Base-by-base conservation (phyloP, 2,888 invertebrate genomes). In the Mesoligia furuncula region DNA sequence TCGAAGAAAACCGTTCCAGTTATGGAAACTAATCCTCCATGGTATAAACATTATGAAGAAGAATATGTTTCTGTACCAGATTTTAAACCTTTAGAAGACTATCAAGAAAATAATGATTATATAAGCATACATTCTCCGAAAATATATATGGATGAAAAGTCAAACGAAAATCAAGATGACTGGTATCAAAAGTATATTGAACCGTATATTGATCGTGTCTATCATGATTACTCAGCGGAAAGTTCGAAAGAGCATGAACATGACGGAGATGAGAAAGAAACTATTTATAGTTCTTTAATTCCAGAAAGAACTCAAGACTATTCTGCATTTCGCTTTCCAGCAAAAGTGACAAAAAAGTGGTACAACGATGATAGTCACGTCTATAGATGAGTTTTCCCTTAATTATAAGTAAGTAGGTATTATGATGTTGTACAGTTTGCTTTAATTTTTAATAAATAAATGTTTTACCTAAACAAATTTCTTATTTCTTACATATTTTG, bases 371-470 rank as follows among this genome's bases (percentile, higher is more conserved):
- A 66, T 7, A 75, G 69, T 75, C 64, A 67, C 2, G 64, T 71
- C 13, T 54, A 77, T 62, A 85, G 83, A 69, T 79, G n/a, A 73
- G 2, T 74, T 66, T 15, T 51, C 27, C 15, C 27, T 31, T 48
- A 4, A 39, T 65, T 51, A 64, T 27, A 57, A 54, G 48, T 71
- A 67, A 27, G 15, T 62, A 62, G 2, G 24, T 79, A 76, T 62
- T 79, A 85, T 51, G 54, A 70, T 64, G 20, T 72, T 84, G 85
- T 85, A 84, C 84, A 85, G 84, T 75, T 73, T 66, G 42, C 70
- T 76, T 73, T 64, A 76, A 65, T 70, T 70, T 54, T 15, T 54
- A 15, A 62, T 36, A 65, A 81, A 64, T 81, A 82, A 57, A 57
- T 71, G 17, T 67, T 17, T 27, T 27, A n/a, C 3, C 0, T 69